Evolutionary conservation across 2,113 vertebrate genomes (phyloP).

Genomic region (Ammodytes marinus): DNA sequence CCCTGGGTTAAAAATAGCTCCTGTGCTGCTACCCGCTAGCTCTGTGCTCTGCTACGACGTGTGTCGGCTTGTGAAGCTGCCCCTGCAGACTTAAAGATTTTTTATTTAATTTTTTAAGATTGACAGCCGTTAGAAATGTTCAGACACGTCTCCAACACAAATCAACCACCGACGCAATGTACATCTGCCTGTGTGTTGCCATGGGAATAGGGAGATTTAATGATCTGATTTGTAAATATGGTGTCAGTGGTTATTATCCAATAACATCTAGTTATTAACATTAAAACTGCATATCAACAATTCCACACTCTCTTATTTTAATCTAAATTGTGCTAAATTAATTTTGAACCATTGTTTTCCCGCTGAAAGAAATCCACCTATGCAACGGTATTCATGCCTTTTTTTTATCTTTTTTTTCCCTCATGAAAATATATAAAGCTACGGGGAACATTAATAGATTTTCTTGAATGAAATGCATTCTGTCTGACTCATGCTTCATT

Average conservation of each 20-base stretch:
- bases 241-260: not conserved
- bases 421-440: slow-evolving; percentile 56
- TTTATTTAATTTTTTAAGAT: not conserved
- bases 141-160: not conserved
- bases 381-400: slow-evolving; percentile 75
- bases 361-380: slow-evolving; percentile 60
- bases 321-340: not conserved
- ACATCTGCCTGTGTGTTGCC: not conserved
- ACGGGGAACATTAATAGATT: slow-evolving; percentile 67
- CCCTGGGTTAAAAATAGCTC: slow-evolving; percentile 82
- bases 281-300: not conserved
- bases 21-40: slow-evolving; percentile 12
- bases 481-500: slow-evolving; percentile 61
- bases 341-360: slow-evolving; percentile 17
- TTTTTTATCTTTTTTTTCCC: slow-evolving; percentile 68
- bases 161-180: not conserved
- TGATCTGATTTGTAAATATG: too few relatives aligned
- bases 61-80: slow-evolving; percentile 34
- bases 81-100: slow-evolving; percentile 45
- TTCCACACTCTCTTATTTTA: not conserved
- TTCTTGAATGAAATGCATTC: slow-evolving; percentile 78
- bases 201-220: not conserved
- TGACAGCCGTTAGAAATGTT: not conserved
- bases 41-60: slow-evolving; percentile 61
- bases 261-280: not conserved